phyloP scores from a whole-genome alignment of 2,113 vertebrate genomes.

The Microcebus griseorufus region DNA sequence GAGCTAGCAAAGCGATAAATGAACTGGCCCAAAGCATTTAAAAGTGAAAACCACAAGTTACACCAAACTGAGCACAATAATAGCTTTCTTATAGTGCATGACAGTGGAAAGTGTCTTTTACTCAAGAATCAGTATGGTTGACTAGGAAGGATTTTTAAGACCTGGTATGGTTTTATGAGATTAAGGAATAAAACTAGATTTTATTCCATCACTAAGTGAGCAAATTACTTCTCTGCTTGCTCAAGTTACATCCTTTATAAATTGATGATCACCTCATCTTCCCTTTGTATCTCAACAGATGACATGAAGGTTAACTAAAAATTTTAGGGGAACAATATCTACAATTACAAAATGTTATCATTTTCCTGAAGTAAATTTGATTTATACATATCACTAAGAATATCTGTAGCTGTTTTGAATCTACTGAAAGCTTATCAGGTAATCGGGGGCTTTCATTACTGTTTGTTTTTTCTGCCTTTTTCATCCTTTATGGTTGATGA shows the following conservation, averaged over 20 bases:
- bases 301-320: background rate
- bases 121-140: background rate
- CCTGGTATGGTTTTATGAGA: background rate
- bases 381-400: background rate
- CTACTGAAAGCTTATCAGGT: background rate
- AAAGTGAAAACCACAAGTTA: constrained; percentile 34
- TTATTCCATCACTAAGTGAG: background rate
- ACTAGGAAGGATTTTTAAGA: constrained; percentile 10
- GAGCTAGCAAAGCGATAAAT: constrained; percentile 29
- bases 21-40: constrained; percentile 3
- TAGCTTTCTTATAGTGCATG: constrained; percentile 53
- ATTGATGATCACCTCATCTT: background rate
- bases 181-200: constrained; percentile 18
- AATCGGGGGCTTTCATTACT: background rate
- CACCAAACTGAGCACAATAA: constrained; percentile 54
- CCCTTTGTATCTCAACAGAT: background rate
- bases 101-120: constrained; percentile 19
- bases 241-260: background rate
- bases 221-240: background rate
- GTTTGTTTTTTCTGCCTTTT: background rate
- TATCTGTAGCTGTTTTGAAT: background rate
- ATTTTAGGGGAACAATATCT: background rate
- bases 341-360: background rate
- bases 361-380: background rate
- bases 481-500: background rate